A percentile compares a stretch with the other conserved stretches of the same genome.
These are phyloP conservation scores for Acropternis orthonyx DNA, from an alignment of 2,797 vertebrate genomes.

Conservation along the genomic window DNA sequence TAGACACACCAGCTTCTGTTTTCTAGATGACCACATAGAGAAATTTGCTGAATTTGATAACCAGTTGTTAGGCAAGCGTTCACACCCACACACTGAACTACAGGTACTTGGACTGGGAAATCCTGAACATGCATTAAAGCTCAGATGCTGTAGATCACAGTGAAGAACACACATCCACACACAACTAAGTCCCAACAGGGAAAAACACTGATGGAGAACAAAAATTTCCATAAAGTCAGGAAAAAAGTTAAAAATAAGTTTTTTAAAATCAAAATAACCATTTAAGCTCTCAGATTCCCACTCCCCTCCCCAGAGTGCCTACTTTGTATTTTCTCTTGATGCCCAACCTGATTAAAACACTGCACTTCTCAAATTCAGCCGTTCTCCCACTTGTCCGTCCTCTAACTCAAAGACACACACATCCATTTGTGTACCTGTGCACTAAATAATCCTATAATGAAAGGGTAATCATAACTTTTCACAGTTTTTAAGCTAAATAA, in stretches of 20 bases:
- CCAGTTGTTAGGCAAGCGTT: neutral
- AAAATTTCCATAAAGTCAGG: neutral
- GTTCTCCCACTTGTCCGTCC: neutral
- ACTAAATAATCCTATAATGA: neutral
- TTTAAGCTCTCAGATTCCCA: neutral
- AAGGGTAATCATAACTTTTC: neutral
- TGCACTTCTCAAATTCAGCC: neutral
- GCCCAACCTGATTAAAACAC: neutral
- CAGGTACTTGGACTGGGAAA: neutral
- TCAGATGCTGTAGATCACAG: neutral
- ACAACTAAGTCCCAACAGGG: neutral
- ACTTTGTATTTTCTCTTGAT: neutral
- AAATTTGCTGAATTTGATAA: neutral
- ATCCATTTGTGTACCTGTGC: neutral
- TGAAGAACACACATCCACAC: neutral
- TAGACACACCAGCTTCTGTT: neutral
- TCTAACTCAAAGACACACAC: neutral
- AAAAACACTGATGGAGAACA: neutral
- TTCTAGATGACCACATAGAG: neutral
- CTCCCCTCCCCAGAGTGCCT: rapidly evolving
- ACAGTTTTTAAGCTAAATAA: neutral
- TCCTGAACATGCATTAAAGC: neutral
- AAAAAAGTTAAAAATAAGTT: neutral
- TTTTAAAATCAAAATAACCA: neutral
- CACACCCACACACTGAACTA: neutral